These are phyloP conservation scores for Acanthurus tractus DNA, from an alignment of 2,797 vertebrate genomes.

Conservation along the genomic window DNA sequence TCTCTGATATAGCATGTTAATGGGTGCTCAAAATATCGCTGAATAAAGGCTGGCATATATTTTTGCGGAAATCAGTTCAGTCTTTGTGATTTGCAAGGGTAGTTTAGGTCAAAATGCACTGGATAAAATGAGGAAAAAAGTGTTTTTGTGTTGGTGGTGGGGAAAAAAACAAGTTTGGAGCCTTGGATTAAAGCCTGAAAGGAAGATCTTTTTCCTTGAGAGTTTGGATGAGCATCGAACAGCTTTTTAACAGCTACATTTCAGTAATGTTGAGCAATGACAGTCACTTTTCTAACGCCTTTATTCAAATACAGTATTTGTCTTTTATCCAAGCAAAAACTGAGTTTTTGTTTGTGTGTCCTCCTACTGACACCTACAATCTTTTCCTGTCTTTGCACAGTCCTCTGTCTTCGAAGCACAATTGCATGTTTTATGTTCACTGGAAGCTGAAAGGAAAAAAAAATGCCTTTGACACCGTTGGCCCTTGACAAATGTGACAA, in stretches of 20 bases:
- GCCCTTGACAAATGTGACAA: conserved; percentile 51
- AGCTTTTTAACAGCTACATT: not conserved
- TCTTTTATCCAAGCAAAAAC: conserved; percentile 35
- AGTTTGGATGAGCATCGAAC: not conserved
- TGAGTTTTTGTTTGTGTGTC: conserved; percentile 45
- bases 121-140: conserved; percentile 34
- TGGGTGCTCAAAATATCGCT: not conserved
- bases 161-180: conserved; percentile 5
- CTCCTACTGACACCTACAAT: conserved; percentile 64
- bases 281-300: not conserved
- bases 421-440: conserved; percentile 45
- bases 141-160: not conserved
- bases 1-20: not conserved
- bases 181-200: conserved; percentile 4
- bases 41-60: not conserved
- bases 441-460: conserved; percentile 27
- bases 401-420: conserved; percentile 52
- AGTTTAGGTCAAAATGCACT: conserved; percentile 8
- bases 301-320: conserved; percentile 16
- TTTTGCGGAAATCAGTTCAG: not conserved
- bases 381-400: conserved; percentile 33
- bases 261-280: conserved; percentile 1
- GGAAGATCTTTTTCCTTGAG: not conserved
- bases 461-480: conserved; percentile 38
- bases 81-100: not conserved